Evolutionary conservation across 2,888 invertebrate genomes (phyloP).

Genomic region (Trypoxylon attenuatum): DNA sequence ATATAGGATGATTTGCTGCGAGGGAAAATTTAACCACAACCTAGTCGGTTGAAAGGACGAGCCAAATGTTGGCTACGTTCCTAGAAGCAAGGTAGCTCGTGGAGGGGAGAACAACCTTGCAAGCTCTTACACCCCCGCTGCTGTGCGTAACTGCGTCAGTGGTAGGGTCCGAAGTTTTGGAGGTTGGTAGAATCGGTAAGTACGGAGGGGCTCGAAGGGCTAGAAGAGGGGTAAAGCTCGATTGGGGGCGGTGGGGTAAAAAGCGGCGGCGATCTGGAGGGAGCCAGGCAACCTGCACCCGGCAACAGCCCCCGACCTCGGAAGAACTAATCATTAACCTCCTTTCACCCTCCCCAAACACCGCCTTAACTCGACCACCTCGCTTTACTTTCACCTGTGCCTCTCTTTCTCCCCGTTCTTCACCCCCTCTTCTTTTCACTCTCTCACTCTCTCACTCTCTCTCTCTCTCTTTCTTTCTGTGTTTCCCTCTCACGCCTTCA

Average conservation of each 20-base stretch:
- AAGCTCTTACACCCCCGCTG: slow-evolving; percentile 57
- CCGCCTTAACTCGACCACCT: slow-evolving; percentile 55
- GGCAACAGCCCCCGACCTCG: slow-evolving; percentile 72
- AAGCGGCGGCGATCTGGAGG: slow-evolving; percentile 49
- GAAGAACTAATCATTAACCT: slow-evolving; percentile 72
- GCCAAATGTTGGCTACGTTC: slow-evolving; percentile 50
- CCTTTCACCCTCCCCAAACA: slow-evolving; percentile 61
- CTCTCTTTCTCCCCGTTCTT: slow-evolving; percentile 26
- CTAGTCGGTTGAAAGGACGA: slow-evolving; percentile 12
- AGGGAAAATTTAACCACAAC: slow-evolving; percentile 12
- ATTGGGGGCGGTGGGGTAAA: slow-evolving; percentile 40
- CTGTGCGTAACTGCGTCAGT: slow-evolving; percentile 48
- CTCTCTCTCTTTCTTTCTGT: slow-evolving; percentile 1
- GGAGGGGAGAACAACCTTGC: slow-evolving; percentile 68
- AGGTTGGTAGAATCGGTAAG: slow-evolving; percentile 54
- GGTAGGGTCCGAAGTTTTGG: slow-evolving; percentile 62
- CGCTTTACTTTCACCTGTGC: slow-evolving; percentile 66
- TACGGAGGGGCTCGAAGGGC: slow-evolving; percentile 48
- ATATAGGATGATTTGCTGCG: background rate
- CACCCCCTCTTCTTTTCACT: background rate
- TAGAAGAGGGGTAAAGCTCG: slow-evolving; percentile 43
- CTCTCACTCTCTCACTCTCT: slow-evolving; percentile 15
- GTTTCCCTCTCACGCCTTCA: background rate
- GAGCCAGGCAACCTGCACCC: slow-evolving; percentile 69
- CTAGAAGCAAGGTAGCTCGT: slow-evolving; percentile 45